These are phyloP conservation scores for Lithophane semibrunnea DNA, from an alignment of 2,888 invertebrate genomes.

Conservation along the genomic window DNA sequence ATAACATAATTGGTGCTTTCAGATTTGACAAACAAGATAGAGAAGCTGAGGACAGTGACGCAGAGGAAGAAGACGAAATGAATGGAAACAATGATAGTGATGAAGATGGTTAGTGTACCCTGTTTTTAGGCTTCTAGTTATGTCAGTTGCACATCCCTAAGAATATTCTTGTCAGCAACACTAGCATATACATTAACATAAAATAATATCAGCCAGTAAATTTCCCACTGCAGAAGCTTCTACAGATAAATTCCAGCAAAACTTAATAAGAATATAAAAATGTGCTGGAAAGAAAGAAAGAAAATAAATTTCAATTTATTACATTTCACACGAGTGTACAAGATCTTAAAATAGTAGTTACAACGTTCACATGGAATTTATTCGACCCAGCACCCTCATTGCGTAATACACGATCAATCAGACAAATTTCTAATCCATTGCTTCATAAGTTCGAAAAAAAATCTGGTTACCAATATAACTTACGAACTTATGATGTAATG, in stretches of 20 bases:
- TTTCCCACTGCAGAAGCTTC: not conserved
- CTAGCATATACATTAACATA: not conserved
- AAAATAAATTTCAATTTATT: not conserved
- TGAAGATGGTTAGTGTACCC: conserved; percentile 88
- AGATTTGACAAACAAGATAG: conserved; percentile 94
- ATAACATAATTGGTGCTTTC: conserved; percentile 68
- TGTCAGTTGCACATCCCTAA: not conserved
- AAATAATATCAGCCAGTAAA: not conserved
- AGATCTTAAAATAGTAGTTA: too few relatives aligned
- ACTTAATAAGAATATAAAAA: not conserved
- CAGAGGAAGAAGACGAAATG: conserved; percentile 93
- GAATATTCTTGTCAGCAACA: not conserved
- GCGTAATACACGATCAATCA: too few relatives aligned
- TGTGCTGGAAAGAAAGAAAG: not conserved
- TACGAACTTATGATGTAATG: too few relatives aligned
- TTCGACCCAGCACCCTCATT: not conserved
- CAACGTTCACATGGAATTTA: too few relatives aligned
- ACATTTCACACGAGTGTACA: too few relatives aligned
- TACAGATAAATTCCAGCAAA: not conserved
- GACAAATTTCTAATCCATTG: too few relatives aligned
- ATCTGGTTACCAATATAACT: too few relatives aligned
- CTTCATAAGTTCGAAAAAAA: too few relatives aligned
- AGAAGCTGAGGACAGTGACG: conserved; percentile 95
- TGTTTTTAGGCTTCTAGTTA: conserved; percentile 7
- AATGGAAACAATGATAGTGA: conserved; percentile 94